Conservation (phyloP, 2,888 invertebrate species). For the Camponotus fellah region DNA sequence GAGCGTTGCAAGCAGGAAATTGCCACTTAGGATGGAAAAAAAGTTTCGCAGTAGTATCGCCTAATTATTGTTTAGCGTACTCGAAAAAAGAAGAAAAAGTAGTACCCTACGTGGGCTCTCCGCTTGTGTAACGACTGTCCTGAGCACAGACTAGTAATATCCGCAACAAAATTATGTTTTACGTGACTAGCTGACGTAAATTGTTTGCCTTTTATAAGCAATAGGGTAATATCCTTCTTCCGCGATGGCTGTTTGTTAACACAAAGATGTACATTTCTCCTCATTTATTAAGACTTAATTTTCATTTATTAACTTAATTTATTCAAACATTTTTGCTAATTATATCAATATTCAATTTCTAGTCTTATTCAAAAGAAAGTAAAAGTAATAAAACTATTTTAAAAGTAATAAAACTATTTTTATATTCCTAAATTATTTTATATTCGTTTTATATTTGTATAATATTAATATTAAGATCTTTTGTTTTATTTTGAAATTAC, state of each 20-base stretch:
- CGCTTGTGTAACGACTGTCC: conserved; percentile 29
- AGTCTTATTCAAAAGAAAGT: not conserved
- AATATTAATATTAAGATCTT: not conserved
- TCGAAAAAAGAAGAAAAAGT: conserved; percentile 23
- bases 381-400: not conserved
- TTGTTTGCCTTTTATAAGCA: conserved; percentile 15
- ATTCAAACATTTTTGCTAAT: not conserved
- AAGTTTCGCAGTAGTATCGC: conserved; percentile 21
- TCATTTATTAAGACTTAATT: not conserved
- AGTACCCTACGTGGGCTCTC: not conserved
- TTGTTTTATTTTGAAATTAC: not conserved
- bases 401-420: not conserved
- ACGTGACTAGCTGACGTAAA: conserved; percentile 31
- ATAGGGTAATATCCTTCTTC: conserved; percentile 10
- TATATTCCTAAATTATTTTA: not conserved
- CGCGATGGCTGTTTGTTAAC: not conserved
- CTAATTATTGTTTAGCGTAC: conserved; percentile 47
- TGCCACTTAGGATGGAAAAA: conserved; percentile 29
- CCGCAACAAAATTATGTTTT: conserved; percentile 44
- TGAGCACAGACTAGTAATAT: conserved; percentile 38
- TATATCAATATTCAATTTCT: not conserved
- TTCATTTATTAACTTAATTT: not conserved
- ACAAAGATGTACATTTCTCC: not conserved
- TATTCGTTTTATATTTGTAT: not conserved
- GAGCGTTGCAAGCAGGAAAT: conserved; percentile 27